Conservation (phyloP, 1,140 invertebrate species). For the Lucilia sericata region DNA sequence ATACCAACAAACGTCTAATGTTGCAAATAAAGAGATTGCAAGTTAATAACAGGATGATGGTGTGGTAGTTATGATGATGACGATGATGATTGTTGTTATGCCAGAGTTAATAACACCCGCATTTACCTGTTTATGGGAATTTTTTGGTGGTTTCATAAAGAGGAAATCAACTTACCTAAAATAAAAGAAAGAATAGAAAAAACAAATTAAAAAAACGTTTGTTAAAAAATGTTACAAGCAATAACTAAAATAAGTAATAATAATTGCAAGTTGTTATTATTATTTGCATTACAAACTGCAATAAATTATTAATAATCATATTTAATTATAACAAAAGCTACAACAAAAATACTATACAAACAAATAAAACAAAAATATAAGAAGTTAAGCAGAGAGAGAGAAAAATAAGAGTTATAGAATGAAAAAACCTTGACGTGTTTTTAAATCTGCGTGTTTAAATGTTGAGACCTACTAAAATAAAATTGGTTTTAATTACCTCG, state of each 20-base stretch:
- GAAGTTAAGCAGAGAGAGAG: not conserved
- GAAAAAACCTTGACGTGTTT: conserved; percentile 41
- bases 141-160: not conserved
- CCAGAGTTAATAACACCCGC: conserved; percentile 24
- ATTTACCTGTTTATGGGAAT: conserved; percentile 36
- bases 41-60: conserved; percentile 41
- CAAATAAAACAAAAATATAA: not conserved
- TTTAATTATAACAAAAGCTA: conserved; percentile 32
- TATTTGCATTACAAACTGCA: conserved; percentile 43
- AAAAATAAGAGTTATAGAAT: not conserved
- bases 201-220: not conserved
- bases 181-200: not conserved
- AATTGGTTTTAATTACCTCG: not conserved
- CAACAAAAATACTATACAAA: not conserved
- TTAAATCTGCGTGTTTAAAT: conserved; percentile 31
- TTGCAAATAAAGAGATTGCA: conserved; percentile 27
- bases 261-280: conserved; percentile 24
- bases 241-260: not conserved
- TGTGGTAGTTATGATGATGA: not conserved
- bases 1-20: conserved; percentile 1
- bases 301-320: conserved; percentile 39
- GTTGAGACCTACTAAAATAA: conserved; percentile 1
- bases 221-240: not conserved
- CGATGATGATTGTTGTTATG: not conserved
- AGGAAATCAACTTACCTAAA: conserved; percentile 30